A percentile compares a stretch with the other conserved stretches of the same genome.
These are phyloP conservation scores for Lumbricus terrestris DNA, from an alignment of 2,888 invertebrate genomes.

Conservation along the genomic window DNA sequence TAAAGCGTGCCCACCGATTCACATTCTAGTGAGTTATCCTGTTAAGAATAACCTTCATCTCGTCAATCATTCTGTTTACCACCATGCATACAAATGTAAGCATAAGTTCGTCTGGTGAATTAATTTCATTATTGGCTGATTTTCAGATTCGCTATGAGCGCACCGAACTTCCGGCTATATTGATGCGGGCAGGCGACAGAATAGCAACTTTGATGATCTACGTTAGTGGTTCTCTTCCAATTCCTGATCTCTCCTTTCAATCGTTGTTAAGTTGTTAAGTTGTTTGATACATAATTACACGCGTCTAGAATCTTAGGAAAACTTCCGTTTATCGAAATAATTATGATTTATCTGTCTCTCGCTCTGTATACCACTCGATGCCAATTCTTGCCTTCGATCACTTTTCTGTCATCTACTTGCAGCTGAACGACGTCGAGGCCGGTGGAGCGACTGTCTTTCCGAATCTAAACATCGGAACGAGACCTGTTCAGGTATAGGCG, in stretches of 20 bases:
- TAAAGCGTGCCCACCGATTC: too few relatives aligned
- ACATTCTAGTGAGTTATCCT: too few relatives aligned
- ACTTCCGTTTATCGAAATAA: too few relatives aligned
- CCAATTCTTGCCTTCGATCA: too few relatives aligned
- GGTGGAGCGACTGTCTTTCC: conserved; percentile 19
- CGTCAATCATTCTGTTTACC: not conserved
- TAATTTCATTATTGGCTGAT: not conserved
- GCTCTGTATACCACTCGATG: too few relatives aligned
- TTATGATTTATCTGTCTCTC: too few relatives aligned
- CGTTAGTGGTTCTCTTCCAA: not conserved
- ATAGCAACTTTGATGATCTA: conserved; percentile 18
- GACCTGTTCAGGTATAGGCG: conserved; percentile 7
- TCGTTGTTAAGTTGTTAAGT: too few relatives aligned
- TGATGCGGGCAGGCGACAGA: not conserved
- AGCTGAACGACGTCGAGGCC: conserved; percentile 16
- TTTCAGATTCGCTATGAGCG: not conserved
- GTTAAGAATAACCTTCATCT: too few relatives aligned
- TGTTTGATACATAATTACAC: too few relatives aligned
- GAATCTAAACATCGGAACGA: not conserved
- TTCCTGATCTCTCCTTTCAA: too few relatives aligned
- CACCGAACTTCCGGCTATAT: not conserved
- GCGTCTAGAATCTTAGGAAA: too few relatives aligned
- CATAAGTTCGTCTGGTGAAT: not conserved
- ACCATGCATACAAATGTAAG: too few relatives aligned
- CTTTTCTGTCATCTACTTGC: not conserved